A percentile compares a stretch with the other conserved stretches of the same genome.
Evolutionary conservation across 64 coral and sea anemone species (phyloP).

Genomic region (Pachyseris speciosa): DNA sequence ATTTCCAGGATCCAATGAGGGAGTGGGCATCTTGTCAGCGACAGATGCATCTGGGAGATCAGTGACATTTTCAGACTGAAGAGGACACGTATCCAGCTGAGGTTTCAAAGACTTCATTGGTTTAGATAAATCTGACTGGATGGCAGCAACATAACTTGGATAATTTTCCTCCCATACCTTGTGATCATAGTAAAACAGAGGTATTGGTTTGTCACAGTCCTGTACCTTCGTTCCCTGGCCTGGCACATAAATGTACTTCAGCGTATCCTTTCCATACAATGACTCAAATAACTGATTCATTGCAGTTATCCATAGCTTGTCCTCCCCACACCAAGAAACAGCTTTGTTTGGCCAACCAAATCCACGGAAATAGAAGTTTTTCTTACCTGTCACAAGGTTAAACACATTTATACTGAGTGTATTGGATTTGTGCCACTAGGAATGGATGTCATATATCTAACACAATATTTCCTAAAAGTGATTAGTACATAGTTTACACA

Average conservation of each 20-base stretch:
- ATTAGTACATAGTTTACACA: too few species aligned
- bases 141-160: neutral
- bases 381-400: neutral
- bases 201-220: neutral
- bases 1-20: too few species aligned
- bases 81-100: neutral
- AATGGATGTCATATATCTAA: too few species aligned
- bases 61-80: too few species aligned
- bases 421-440: too few species aligned
- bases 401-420: too few species aligned
- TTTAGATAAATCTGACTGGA: neutral
- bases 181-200: neutral
- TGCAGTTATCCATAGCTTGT: slow-evolving; percentile 10
- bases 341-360: slow-evolving; percentile 39
- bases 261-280: slow-evolving; percentile 22
- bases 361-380: slow-evolving; percentile 29
- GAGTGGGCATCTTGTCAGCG: too few species aligned
- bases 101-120: neutral
- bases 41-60: too few species aligned
- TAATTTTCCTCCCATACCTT: slow-evolving; percentile 33
- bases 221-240: neutral
- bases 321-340: slow-evolving; percentile 16
- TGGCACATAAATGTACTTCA: slow-evolving; percentile 7
- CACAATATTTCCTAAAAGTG: too few species aligned
- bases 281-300: slow-evolving; percentile 30